phyloP scores from a whole-genome alignment of 2,888 invertebrate genomes.

The Chironomus tentans region DNA sequence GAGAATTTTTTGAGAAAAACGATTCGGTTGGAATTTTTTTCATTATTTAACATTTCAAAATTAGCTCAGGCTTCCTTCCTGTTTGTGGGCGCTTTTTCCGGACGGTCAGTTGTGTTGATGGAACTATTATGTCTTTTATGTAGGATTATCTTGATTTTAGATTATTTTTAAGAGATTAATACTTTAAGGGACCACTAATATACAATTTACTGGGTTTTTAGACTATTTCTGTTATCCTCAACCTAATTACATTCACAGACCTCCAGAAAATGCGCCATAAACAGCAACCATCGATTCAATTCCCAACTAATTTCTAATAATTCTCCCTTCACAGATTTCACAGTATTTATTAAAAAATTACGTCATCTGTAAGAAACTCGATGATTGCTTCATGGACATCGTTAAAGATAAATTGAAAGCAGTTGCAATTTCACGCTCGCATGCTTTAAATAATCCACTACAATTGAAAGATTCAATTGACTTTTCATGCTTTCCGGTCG shows the following conservation, averaged over 20 bases:
- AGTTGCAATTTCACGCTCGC: constrained; percentile 37
- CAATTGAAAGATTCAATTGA: constrained; percentile 29
- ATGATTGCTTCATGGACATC: constrained; percentile 36
- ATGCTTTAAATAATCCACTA: constrained; percentile 37
- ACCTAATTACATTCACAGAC: too few species aligned
- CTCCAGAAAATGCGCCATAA: background rate
- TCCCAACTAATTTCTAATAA: background rate
- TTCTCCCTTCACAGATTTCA: background rate
- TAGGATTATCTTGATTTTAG: too few species aligned
- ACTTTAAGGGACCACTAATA: too few species aligned
- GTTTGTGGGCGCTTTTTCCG: too few species aligned
- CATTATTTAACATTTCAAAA: background rate
- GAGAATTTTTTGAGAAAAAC: constrained; percentile 29
- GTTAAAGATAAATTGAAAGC: constrained; percentile 33
- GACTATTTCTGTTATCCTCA: too few species aligned
- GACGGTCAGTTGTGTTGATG: background rate
- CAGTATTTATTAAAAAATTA: constrained; percentile 9
- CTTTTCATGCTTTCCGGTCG: constrained; percentile 38
- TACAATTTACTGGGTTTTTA: too few species aligned
- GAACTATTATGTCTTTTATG: background rate
- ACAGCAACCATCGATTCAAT: too few species aligned
- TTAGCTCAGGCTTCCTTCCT: too few species aligned
- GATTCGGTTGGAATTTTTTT: constrained; percentile 33
- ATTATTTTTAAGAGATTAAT: too few species aligned
- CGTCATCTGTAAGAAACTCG: constrained; percentile 36